Evolutionary conservation across 1,140 invertebrate species (phyloP).

Genomic region (Bombus difficillimus): DNA sequence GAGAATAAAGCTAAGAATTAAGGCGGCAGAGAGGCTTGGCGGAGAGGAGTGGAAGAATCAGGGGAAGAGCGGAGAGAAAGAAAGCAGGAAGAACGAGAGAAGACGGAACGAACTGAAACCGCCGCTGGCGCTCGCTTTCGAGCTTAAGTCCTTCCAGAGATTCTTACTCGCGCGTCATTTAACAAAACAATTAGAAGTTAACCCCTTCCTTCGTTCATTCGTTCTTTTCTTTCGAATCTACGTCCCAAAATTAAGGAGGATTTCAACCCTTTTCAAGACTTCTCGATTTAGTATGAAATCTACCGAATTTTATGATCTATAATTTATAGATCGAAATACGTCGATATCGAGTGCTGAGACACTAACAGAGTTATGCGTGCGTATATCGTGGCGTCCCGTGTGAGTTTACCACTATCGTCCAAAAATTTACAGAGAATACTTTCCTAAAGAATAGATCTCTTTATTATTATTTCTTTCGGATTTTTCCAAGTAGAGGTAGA

Average conservation of each 20-base stretch:
- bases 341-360: not conserved
- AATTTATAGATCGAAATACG: not conserved
- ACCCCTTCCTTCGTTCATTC: conserved; percentile 77
- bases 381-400: too few species aligned
- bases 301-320: not conserved
- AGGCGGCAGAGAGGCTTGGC: conserved; percentile 75
- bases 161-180: conserved; percentile 84
- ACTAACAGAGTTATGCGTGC: too few species aligned
- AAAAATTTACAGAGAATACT: not conserved
- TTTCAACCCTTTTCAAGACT: conserved; percentile 43
- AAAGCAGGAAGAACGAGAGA: conserved; percentile 51
- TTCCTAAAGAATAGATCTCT: not conserved
- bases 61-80: conserved; percentile 48
- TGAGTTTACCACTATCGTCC: not conserved
- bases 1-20: conserved; percentile 84
- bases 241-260: conserved; percentile 64
- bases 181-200: conserved; percentile 84
- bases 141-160: conserved; percentile 81
- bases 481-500: not conserved
- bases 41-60: conserved; percentile 53
- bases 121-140: conserved; percentile 70
- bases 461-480: not conserved
- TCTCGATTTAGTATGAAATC: conserved; percentile 9
- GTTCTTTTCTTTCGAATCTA: conserved; percentile 77
- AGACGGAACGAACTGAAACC: conserved; percentile 78